Conservation (phyloP, 2,797 vertebrate genomes). For the Xiphorhynchus erythropygius region DNA sequence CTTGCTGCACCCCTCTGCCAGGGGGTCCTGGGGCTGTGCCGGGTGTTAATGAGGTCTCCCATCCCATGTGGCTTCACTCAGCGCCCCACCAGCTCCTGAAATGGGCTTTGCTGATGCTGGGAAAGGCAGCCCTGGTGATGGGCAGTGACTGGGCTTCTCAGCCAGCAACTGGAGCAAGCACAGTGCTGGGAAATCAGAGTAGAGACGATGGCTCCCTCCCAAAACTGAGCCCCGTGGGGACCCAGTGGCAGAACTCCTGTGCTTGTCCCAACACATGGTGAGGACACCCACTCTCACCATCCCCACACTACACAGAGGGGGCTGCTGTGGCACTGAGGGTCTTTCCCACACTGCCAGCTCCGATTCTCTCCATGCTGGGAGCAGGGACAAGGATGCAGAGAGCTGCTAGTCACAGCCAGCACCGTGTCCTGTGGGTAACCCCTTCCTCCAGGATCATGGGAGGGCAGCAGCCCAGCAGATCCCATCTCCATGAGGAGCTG, state of each 20-base stretch:
- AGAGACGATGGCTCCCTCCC: not conserved
- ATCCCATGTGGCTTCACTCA: not conserved
- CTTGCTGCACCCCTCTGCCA: not conserved
- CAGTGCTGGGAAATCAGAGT: rapidly evolving
- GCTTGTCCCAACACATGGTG: rapidly evolving
- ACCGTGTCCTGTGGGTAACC: rapidly evolving
- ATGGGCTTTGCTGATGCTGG: not conserved
- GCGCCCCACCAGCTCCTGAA: not conserved
- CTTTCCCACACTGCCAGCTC: not conserved
- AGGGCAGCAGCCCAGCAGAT: not conserved
- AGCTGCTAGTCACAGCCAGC: not conserved
- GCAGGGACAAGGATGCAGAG: not conserved
- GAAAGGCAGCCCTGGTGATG: not conserved
- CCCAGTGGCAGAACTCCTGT: not conserved
- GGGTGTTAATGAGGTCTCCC: not conserved
- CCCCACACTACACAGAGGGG: no score
- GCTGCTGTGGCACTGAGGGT: not conserved
- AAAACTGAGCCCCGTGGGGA: rapidly evolving
- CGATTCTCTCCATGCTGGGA: not conserved
- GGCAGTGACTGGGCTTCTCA: not conserved
- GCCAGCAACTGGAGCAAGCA: not conserved
- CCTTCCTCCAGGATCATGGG: not conserved
- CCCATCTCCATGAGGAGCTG: rapidly evolving
- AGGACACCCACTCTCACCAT: rapidly evolving
- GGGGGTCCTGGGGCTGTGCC: not conserved